A percentile compares a stretch with the other conserved stretches of the same genome.
These are phyloP conservation scores for Pediacus dermestoides DNA, from an alignment of 2,888 invertebrate genomes.

Conservation along the genomic window DNA sequence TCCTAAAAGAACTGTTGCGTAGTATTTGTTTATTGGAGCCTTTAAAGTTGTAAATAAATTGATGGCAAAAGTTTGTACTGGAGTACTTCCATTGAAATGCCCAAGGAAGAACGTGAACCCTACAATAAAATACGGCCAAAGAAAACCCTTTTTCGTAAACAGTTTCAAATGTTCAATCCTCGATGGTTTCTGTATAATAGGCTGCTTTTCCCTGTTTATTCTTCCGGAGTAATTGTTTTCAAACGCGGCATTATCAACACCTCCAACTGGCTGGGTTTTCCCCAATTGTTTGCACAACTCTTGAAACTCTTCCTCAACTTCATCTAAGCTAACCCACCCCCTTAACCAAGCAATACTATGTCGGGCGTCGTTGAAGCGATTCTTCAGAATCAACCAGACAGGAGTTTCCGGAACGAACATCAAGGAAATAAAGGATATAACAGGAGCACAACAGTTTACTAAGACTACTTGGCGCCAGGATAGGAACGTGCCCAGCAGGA, in stretches of 20 bases:
- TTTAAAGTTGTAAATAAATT: constrained; percentile 68
- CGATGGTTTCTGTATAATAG: constrained; percentile 66
- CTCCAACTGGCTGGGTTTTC: constrained; percentile 15
- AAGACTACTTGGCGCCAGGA: constrained; percentile 69
- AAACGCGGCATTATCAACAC: constrained; percentile 14
- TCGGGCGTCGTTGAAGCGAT: constrained; percentile 62
- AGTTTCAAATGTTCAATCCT: constrained; percentile 49
- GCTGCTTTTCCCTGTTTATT: constrained; percentile 70
- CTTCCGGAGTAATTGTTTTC: constrained; percentile 47
- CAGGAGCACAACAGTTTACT: constrained; percentile 61
- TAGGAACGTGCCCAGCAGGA: constrained; percentile 69
- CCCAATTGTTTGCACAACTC: constrained; percentile 44
- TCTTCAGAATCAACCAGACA: constrained; percentile 69
- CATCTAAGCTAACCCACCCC: constrained; percentile 65
- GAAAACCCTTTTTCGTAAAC: constrained; percentile 60
- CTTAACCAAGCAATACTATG: constrained; percentile 73
- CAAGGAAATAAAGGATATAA: constrained; percentile 60
- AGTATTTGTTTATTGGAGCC: constrained; percentile 72
- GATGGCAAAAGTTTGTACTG: constrained; percentile 71
- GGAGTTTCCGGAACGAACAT: constrained; percentile 77
- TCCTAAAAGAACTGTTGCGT: constrained; percentile 70
- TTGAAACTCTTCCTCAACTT: constrained; percentile 59
- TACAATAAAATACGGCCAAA: constrained; percentile 66
- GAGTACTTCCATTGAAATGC: constrained; percentile 68
- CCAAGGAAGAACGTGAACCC: constrained; percentile 67